A percentile compares a stretch with the other conserved stretches of the same genome.
Evolutionary conservation across 2,888 invertebrate species (phyloP).

Genomic region (Polyommatus icarus): DNA sequence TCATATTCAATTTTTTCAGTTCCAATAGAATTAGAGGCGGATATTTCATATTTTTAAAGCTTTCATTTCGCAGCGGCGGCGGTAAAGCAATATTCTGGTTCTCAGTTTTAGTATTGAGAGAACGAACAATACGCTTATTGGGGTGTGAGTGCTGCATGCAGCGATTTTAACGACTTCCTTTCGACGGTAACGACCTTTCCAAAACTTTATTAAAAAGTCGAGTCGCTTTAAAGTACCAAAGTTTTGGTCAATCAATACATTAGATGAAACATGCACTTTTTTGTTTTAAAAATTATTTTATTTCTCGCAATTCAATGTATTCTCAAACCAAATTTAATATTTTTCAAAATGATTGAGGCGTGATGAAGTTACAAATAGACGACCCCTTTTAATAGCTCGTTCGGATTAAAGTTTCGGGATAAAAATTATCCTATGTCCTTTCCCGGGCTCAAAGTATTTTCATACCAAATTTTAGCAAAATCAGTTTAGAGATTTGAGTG

Average conservation of each 20-base stretch:
- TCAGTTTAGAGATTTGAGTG: too few relatives aligned
- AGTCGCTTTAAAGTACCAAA: not conserved
- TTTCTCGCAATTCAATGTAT: too few relatives aligned
- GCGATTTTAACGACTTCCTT: constrained; percentile 7
- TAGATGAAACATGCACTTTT: not conserved
- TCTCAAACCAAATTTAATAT: too few relatives aligned
- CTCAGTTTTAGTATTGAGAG: constrained; percentile 18
- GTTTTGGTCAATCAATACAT: not conserved
- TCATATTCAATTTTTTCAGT: not conserved
- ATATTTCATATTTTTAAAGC: constrained; percentile 10
- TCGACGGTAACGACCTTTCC: not conserved
- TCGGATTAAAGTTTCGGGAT: too few relatives aligned
- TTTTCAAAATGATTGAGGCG: too few relatives aligned
- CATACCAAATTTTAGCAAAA: too few relatives aligned
- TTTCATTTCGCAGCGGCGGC: constrained; percentile 2
- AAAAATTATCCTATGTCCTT: too few relatives aligned
- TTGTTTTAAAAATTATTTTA: too few relatives aligned
- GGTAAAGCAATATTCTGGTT: constrained; percentile 11
- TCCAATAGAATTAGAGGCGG: constrained; percentile 1
- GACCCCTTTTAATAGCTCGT: too few relatives aligned
- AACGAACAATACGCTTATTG: constrained; percentile 16
- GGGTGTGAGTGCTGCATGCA: constrained; percentile 4
- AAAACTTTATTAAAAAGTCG: not conserved
- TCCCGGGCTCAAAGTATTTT: too few relatives aligned
- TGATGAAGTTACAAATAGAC: too few relatives aligned